Conservation (phyloP, 2,797 vertebrate genomes). For the Xiphorhynchus erythropygius region DNA sequence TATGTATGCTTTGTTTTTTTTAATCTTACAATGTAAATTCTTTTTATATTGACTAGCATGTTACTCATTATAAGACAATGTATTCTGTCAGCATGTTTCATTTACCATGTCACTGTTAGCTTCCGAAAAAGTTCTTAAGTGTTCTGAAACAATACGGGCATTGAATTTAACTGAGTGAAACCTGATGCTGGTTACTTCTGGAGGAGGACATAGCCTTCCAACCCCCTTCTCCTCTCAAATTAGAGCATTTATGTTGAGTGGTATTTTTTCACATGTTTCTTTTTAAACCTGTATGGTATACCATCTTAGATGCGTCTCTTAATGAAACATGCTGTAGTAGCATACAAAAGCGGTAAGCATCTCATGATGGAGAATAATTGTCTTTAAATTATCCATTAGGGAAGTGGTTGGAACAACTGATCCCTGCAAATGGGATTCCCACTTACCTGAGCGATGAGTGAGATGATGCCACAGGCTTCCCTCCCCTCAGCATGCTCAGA, state of each 20-base stretch:
- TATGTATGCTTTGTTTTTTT: slow-evolving; percentile 4
- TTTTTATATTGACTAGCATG: background rate
- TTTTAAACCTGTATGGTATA: background rate
- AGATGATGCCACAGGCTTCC: background rate
- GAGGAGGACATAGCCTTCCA: background rate
- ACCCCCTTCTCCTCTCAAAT: background rate
- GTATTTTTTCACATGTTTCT: background rate
- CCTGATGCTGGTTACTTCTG: background rate
- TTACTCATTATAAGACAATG: background rate
- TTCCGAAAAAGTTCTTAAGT: background rate
- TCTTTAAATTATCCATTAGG: background rate
- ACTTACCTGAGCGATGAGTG: accelerated
- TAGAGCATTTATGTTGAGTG: background rate
- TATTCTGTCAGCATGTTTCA: background rate
- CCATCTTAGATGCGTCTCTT: background rate
- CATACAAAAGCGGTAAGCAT: background rate
- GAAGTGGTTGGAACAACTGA: background rate
- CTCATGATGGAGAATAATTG: background rate
- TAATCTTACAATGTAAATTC: background rate
- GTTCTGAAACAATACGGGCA: background rate
- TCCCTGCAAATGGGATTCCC: background rate
- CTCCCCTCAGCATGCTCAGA: background rate
- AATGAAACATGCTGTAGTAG: background rate
- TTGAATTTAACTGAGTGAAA: background rate
- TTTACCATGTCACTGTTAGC: background rate